phyloP scores from a whole-genome alignment of 2,888 invertebrate species.

The Ceraclea dissimilis region DNA sequence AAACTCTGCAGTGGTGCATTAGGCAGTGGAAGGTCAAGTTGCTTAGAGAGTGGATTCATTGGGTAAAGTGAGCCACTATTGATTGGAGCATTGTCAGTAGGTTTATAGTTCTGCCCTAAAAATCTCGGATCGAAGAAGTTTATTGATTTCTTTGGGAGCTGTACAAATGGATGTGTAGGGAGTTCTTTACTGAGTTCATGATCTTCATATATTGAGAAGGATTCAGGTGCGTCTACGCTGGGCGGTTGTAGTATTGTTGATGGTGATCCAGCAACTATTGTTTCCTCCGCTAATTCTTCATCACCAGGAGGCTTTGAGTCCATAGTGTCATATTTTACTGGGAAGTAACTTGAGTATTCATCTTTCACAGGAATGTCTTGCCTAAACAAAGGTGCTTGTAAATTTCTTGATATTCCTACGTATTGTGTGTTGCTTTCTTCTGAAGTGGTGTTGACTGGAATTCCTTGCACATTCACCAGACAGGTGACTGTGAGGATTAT shows the following conservation, averaged over 20 bases:
- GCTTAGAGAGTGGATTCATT: conserved; percentile 24
- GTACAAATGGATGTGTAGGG: conserved; percentile 3
- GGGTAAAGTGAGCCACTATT: conserved; percentile 4
- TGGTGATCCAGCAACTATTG: conserved; percentile 6
- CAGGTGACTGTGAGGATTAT: neutral
- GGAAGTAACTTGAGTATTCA: conserved; percentile 17
- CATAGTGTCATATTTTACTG: conserved; percentile 9
- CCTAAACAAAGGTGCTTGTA: conserved; percentile 23
- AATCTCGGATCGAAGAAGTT: neutral
- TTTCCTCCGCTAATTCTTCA: conserved; percentile 6
- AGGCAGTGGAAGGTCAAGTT: conserved; percentile 22
- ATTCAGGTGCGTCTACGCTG: conserved; percentile 16
- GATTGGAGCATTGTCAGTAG: neutral
- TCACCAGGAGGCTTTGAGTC: conserved; percentile 13
- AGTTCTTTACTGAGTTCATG: conserved; percentile 2
- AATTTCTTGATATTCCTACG: conserved; percentile 13
- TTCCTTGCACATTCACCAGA: neutral
- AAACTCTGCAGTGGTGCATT: conserved; percentile 5
- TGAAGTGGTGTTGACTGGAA: neutral
- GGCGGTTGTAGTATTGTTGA: conserved; percentile 20
- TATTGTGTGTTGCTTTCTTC: conserved; percentile 10
- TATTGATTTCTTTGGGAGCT: neutral
- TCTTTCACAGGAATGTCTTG: conserved; percentile 8
- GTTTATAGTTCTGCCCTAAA: neutral
- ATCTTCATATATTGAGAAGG: conserved; percentile 2